A percentile compares a stretch with the other conserved stretches of the same genome.
These are phyloP conservation scores for Planococcus citri DNA, from an alignment of 1,140 invertebrate species.

Conservation along the genomic window DNA sequence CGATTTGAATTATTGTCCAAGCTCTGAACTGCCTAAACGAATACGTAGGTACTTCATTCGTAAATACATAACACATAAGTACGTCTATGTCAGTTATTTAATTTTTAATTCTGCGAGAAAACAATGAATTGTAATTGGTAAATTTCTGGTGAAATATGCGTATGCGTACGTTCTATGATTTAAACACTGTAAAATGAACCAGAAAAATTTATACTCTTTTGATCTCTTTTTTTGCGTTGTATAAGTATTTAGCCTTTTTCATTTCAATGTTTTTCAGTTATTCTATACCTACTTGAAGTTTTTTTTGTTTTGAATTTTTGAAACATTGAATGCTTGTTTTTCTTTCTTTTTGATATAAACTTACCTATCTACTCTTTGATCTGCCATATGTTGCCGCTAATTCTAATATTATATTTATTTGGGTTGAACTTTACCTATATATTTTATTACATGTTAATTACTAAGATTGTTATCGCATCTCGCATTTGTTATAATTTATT, in stretches of 20 bases:
- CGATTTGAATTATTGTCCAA: no score
- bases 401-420: background rate
- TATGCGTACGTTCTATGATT: no score
- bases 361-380: background rate
- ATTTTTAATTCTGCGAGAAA: no score
- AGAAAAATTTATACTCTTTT: background rate
- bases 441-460: constrained; percentile 14
- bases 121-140: no score
- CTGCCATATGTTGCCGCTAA: background rate
- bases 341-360: background rate
- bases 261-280: background rate
- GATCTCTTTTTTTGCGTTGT: background rate
- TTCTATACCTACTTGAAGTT: background rate
- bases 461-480: constrained; percentile 15
- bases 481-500: constrained; percentile 16
- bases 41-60: no score
- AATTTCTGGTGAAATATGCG: no score
- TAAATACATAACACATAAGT: no score
- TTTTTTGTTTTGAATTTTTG: background rate
- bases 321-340: background rate
- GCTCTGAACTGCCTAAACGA: no score
- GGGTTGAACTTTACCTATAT: constrained; percentile 1
- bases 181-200: no score
- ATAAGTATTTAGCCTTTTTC: background rate
- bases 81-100: no score